phyloP scores from a whole-genome alignment of 2,797 vertebrate species.

The Cercopithecus neglectus region DNA sequence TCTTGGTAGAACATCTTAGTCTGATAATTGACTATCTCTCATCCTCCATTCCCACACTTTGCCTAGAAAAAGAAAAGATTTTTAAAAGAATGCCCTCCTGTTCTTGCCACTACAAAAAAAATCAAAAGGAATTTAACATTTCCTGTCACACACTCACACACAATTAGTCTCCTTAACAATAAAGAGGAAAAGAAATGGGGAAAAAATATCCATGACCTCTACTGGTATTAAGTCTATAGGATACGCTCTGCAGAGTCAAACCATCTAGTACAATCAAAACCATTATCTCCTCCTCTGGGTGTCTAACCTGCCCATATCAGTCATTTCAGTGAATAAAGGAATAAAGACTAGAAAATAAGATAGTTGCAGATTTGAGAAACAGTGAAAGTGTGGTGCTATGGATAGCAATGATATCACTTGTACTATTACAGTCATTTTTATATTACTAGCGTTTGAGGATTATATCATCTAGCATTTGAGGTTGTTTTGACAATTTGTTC shows the following conservation, averaged over 20 bases:
- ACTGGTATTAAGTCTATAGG: not conserved
- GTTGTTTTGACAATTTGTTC: constrained; percentile 20
- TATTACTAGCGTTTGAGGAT: constrained; percentile 33
- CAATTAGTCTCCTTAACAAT: constrained; percentile 12
- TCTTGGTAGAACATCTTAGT: constrained; percentile 39
- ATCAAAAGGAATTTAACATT: constrained; percentile 33
- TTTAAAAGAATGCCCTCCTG: constrained; percentile 7
- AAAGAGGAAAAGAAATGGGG: not conserved
- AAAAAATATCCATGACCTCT: not conserved
- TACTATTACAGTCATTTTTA: constrained; percentile 51
- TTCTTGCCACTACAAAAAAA: not conserved
- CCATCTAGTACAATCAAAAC: constrained; percentile 23
- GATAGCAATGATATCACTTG: not conserved
- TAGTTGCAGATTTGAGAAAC: constrained; percentile 8
- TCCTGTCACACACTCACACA: constrained; percentile 23
- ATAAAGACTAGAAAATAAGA: constrained; percentile 50
- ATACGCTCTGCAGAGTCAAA: not conserved
- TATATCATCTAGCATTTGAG: constrained; percentile 22
- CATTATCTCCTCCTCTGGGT: constrained; percentile 21
- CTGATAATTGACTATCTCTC: constrained; percentile 31
- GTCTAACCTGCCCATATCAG: not conserved
- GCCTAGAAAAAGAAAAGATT: not conserved
- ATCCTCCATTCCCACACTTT: not conserved
- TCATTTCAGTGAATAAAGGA: constrained; percentile 44
- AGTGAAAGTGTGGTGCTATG: not conserved